Evolutionary conservation across 1,140 invertebrate species (phyloP).

Genomic region (Homarus americanus): DNA sequence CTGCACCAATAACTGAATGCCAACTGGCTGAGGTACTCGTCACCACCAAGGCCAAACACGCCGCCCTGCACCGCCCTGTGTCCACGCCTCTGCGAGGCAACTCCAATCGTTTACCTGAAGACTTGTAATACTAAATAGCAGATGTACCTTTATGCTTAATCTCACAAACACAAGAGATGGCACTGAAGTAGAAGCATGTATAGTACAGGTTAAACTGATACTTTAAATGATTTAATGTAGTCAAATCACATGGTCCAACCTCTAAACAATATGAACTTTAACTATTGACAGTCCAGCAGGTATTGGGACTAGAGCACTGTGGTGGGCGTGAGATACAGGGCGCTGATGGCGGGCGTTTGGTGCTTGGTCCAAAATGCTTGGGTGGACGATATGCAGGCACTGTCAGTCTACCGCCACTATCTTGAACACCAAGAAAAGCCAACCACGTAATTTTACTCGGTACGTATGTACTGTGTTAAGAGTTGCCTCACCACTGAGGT

Average conservation of each 20-base stretch:
- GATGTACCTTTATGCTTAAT: not conserved
- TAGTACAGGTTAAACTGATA: not conserved
- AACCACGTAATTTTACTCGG: not conserved
- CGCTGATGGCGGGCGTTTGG: not conserved
- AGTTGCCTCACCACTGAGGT: conserved; percentile 35
- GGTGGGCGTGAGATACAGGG: not conserved
- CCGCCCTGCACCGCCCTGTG: not conserved
- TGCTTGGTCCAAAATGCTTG: not conserved
- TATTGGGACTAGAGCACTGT: not conserved
- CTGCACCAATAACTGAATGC: not conserved
- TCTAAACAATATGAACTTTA: not conserved
- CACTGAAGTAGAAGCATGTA: not conserved
- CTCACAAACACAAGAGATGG: not conserved
- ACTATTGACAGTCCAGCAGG: not conserved
- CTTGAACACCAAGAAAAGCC: not conserved
- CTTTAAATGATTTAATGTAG: not conserved
- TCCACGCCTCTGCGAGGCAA: not conserved
- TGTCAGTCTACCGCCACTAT: not conserved
- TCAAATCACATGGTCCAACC: conserved; percentile 1
- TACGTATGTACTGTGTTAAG: not conserved
- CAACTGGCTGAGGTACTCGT: not conserved
- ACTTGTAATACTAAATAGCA: not conserved
- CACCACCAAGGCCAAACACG: not conserved
- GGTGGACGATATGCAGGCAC: not conserved
- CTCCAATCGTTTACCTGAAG: not conserved